Conservation (phyloP, 2,113 vertebrate species). For the human region GRCh38 chr6:35170501-35171000, state of each 20-base stretch:
- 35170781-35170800: not conserved
- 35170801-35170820: not conserved
- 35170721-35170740: not conserved
- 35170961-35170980: not conserved
- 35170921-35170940: not conserved
- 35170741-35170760: not conserved
- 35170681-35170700: not conserved
- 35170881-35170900: not conserved
- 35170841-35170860: not conserved
- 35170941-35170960: not conserved
- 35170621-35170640: not conserved
- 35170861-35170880: not conserved
- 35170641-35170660: not conserved
- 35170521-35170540: not conserved
- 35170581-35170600: not conserved
- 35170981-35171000: not conserved
- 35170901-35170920: constrained; percentile 13
- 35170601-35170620: not conserved
- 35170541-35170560: constrained; percentile 3
- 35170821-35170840: not conserved
- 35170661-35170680: not conserved
- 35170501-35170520: not conserved
- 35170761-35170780: not conserved
- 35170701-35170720: not conserved
- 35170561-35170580: not conserved